A percentile compares a stretch with the other conserved stretches of the same genome.
phyloP scores from a whole-genome alignment of 2,113 vertebrate genomes.

The Polyodon spathula region DNA sequence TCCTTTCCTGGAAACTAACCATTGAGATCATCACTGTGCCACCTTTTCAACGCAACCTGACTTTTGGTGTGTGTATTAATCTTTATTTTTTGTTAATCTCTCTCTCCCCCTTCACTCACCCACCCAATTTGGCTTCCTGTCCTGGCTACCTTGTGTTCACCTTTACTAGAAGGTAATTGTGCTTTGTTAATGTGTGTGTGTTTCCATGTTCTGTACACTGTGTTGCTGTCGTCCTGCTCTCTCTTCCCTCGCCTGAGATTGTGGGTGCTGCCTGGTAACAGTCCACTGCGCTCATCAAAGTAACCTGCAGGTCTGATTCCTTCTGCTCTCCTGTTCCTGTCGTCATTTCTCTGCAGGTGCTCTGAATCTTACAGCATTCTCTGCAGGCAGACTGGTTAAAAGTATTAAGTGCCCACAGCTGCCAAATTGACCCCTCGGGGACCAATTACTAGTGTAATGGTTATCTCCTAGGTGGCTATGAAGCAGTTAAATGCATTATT shows the following conservation, averaged over 20 bases:
- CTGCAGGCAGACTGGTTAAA: no score
- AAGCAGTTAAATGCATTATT: no score
- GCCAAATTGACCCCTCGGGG: no score
- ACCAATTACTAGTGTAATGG: no score
- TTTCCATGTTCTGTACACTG: constrained; percentile 27
- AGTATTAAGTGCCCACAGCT: no score
- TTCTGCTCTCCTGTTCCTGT: no score
- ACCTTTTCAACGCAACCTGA: neutral
- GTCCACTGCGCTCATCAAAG: no score
- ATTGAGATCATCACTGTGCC: neutral
- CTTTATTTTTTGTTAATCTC: constrained; percentile 35
- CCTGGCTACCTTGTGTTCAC: constrained; percentile 39
- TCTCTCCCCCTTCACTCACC: constrained; percentile 32
- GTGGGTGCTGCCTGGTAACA: no score
- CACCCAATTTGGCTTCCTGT: constrained; percentile 43
- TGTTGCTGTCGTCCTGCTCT: constrained; percentile 12
- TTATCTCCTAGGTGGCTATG: no score
- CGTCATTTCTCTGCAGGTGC: no score
- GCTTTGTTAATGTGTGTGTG: constrained; percentile 23
- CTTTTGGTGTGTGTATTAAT: constrained; percentile 41
- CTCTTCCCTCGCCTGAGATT: neutral
- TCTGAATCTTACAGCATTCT: no score
- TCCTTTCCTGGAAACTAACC: neutral
- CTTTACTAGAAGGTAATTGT: constrained; percentile 88
- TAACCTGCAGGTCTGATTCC: no score